Conservation (phyloP, 2,888 invertebrate genomes). For the Xanthorhoe designata region DNA sequence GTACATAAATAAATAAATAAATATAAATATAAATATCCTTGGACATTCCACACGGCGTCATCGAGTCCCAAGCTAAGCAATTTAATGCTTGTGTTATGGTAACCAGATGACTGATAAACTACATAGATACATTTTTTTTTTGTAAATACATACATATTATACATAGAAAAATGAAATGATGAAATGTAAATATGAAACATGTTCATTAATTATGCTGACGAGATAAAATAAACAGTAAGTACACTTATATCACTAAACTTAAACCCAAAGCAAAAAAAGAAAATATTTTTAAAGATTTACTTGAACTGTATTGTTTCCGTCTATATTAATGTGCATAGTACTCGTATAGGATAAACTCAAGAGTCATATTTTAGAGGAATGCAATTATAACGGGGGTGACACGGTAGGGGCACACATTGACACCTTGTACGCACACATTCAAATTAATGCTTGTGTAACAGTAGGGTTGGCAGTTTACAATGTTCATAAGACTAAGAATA, state of each 20-base stretch:
- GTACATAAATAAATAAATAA: too few relatives aligned
- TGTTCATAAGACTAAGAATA: too few relatives aligned
- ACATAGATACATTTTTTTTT: too few relatives aligned
- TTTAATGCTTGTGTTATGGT: too few relatives aligned
- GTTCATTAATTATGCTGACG: too few relatives aligned
- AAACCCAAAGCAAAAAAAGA: neutral
- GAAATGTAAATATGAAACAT: too few relatives aligned
- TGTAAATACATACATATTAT: too few relatives aligned
- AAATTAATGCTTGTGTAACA: slow-evolving; percentile 61
- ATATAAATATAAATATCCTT: too few relatives aligned
- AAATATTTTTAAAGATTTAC: neutral
- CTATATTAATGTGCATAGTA: slow-evolving; percentile 43
- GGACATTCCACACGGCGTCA: too few relatives aligned
- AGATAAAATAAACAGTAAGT: neutral
- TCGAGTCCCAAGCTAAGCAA: too few relatives aligned
- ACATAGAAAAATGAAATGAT: too few relatives aligned
- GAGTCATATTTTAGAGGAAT: slow-evolving; percentile 82
- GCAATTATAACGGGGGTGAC: slow-evolving; percentile 81
- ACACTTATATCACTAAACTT: neutral
- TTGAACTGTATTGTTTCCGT: slow-evolving; percentile 7
- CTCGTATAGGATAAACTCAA: slow-evolving; percentile 62
- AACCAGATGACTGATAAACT: too few relatives aligned
- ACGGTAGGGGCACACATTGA: slow-evolving; percentile 60
- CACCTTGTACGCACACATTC: slow-evolving; percentile 63
- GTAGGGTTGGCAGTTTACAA: slow-evolving; percentile 59